phyloP scores from a whole-genome alignment of 2,888 invertebrate genomes.

The Stenurella melanura region DNA sequence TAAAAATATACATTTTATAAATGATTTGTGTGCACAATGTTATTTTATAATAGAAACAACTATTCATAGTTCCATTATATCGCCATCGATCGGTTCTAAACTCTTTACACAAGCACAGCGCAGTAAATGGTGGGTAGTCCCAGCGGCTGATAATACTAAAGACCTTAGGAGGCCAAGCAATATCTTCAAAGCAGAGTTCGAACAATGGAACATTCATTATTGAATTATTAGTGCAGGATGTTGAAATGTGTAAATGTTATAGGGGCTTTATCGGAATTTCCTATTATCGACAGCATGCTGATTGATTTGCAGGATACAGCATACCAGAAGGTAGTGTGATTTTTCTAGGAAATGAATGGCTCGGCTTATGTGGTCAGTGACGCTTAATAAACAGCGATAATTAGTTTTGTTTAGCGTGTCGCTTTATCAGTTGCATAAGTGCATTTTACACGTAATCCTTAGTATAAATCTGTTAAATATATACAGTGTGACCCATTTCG shows the following conservation, averaged over 20 bases:
- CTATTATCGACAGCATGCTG: constrained; percentile 31
- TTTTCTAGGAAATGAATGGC: background rate
- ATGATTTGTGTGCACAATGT: background rate
- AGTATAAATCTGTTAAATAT: no score
- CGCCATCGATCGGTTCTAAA: constrained; percentile 2
- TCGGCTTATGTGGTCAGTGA: background rate
- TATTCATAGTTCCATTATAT: background rate
- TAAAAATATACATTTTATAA: no score
- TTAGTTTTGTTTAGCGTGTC: no score
- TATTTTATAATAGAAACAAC: background rate
- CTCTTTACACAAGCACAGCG: constrained; percentile 8
- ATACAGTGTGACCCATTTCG: no score
- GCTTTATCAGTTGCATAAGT: no score
- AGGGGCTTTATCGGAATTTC: constrained; percentile 32
- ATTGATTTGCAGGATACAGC: constrained; percentile 20
- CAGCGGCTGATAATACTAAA: constrained; percentile 39
- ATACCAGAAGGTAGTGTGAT: background rate
- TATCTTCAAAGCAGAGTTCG: constrained; percentile 41
- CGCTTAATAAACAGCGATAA: background rate
- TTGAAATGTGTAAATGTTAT: constrained; percentile 40
- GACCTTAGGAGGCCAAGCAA: constrained; percentile 46
- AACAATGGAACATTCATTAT: constrained; percentile 48
- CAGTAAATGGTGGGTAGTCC: background rate
- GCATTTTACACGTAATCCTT: no score
- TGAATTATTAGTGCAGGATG: constrained; percentile 44